A percentile compares a stretch with the other conserved stretches of the same genome.
phyloP scores from a whole-genome alignment of 2,113 vertebrate species.

The Verasper variegatus region DNA sequence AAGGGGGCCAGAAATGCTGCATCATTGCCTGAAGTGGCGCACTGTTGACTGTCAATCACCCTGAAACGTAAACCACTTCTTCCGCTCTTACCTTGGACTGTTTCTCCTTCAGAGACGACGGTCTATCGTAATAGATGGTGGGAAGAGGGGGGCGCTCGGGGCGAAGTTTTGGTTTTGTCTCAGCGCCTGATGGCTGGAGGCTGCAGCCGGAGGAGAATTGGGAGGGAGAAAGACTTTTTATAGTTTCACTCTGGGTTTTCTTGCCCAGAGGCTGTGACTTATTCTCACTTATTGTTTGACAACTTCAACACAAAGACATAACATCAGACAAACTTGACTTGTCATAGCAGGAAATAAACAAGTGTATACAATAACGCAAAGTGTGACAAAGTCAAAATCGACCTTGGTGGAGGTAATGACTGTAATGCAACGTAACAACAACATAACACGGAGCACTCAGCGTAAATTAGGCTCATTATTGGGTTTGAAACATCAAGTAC shows the following conservation, averaged over 20 bases:
- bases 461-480: neutral
- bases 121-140: neutral
- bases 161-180: neutral
- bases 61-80: no score
- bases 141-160: conserved; percentile 14
- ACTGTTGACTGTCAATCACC: neutral
- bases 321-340: neutral
- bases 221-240: no score
- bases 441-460: neutral
- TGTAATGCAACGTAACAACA: neutral
- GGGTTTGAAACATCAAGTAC: neutral
- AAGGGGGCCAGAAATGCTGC: no score
- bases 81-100: conserved; percentile 18
- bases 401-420: no score
- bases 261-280: no score
- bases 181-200: neutral
- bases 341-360: neutral
- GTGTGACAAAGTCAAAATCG: no score
- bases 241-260: no score
- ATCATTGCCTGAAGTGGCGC: no score
- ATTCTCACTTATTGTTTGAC: no score
- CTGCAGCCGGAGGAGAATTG: conserved; percentile 12
- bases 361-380: neutral
- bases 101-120: fast-evolving
- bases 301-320: no score